Base-by-base conservation (phyloP, 1,140 invertebrate species). In the Vollenhovia emeryi region DNA sequence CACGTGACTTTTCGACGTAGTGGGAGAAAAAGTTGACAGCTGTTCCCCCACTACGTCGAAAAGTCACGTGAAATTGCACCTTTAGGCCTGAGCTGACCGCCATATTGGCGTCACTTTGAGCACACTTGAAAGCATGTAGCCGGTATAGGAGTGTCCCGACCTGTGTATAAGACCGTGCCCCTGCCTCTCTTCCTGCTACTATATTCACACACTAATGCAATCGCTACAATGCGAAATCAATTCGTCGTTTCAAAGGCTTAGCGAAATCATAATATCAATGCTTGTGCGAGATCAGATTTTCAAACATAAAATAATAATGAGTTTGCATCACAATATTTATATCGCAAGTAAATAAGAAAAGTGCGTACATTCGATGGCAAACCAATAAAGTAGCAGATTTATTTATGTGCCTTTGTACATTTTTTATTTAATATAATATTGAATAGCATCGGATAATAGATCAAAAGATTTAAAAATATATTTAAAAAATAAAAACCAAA, bases 211-310 rank as follows among this genome's bases (percentile, higher is more conserved):
- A 76, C 82, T 59, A 76, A 73, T 87, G 86, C 86, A 80, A 87
- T 90, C 88, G 89, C 86, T 90, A 90, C 88, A 90, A 88, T 88
- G 84, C 88, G 89, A 90, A 90, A 90, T 90, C 89, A 90, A 90
- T 90, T 90, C 89, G 88, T 87, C 60, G 83, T 55, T 73, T 55
- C 27, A n/a, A 62, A 27, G 45, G 40, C 9, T 80, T 33, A 84
- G 73, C 84, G 30, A 86, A 89, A 82, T 73, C 43, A 82, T 73
- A 66, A 45, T 15, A 45, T 24, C 13, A 45, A 45, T 8, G 5
- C 24, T 66, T 66, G 45, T 66, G 36, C 62, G 1, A 24, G 45
- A 66, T 66, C 13, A 86, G 13, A 11, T 80, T 78, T 40, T 48
- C 59, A 21, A 89, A 86, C 43, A n/a, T 33, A 86, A 86, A 62